Conservation (phyloP, 2,113 vertebrate species). For the Zingel zingel region DNA sequence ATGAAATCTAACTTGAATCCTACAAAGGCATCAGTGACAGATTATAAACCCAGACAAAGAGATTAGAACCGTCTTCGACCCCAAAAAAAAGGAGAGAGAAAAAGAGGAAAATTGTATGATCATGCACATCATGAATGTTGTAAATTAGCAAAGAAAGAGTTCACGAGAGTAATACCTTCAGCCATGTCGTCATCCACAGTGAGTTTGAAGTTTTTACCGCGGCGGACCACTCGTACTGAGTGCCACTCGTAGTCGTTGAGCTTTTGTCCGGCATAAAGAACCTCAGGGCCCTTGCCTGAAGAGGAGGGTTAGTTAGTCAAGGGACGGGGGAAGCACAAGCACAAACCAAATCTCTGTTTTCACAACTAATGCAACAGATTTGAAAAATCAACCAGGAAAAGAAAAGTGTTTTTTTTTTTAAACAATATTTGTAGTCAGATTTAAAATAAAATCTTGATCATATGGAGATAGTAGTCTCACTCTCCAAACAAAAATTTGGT, state of each 20-base stretch:
- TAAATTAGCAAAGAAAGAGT: neutral
- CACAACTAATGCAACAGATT: neutral
- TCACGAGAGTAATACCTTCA: constrained; percentile 86
- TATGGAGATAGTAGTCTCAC: neutral
- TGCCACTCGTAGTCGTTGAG: constrained; percentile 99
- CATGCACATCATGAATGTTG: neutral
- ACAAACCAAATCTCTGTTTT: constrained; percentile 67
- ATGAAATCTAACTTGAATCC: neutral
- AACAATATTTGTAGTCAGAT: neutral
- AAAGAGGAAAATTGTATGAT: neutral
- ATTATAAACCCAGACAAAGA: neutral
- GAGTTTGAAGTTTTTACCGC: constrained; percentile 94
- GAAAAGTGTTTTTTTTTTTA: neutral
- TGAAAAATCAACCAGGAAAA: neutral
- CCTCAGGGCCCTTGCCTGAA: constrained; percentile 97
- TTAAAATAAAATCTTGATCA: neutral
- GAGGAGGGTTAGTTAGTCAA: constrained; percentile 79
- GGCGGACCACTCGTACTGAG: constrained; percentile 92
- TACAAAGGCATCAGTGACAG: neutral
- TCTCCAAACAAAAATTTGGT: constrained; percentile 66
- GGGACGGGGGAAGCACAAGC: constrained; percentile 44
- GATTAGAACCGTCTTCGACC: neutral
- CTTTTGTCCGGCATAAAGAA: constrained; percentile 96
- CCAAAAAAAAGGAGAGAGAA: fast-evolving
- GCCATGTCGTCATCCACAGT: constrained; percentile 95